A percentile compares a stretch with the other conserved stretches of the same genome.
Conservation (phyloP, 2,113 vertebrate genomes). For the Picathartes gymnocephalus region DNA sequence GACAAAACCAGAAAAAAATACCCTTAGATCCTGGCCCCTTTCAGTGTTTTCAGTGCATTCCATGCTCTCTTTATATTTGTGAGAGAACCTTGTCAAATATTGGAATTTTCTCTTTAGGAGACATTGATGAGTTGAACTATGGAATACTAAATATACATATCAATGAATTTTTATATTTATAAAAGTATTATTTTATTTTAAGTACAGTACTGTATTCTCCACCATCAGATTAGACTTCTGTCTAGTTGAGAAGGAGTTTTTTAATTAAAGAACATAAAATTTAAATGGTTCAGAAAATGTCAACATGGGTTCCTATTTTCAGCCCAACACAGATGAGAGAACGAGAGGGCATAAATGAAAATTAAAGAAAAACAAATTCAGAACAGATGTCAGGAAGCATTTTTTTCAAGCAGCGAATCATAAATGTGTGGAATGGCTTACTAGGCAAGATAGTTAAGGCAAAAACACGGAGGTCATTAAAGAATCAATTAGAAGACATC, state of each 20-base stretch:
- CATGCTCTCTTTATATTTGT: neutral
- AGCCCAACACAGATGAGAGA: conserved; percentile 78
- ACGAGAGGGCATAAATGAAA: conserved; percentile 78
- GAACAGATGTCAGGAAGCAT: conserved; percentile 78
- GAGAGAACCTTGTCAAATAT: neutral
- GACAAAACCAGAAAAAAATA: neutral
- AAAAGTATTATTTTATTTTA: neutral
- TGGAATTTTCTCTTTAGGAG: neutral
- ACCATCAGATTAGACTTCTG: conserved; percentile 58
- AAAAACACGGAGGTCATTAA: conserved; percentile 64
- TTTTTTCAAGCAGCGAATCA: conserved; percentile 65
- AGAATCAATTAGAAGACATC: conserved; percentile 64
- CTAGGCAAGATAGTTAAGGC: conserved; percentile 66
- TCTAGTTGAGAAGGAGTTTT: conserved; percentile 63
- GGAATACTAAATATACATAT: neutral
- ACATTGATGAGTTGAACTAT: neutral
- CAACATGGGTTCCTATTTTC: conserved; percentile 79
- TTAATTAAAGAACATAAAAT: conserved; percentile 79
- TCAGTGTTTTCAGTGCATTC: neutral
- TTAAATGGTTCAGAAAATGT: conserved; percentile 76
- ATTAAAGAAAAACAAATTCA: conserved; percentile 79
- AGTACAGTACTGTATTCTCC: neutral
- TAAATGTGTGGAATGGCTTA: conserved; percentile 72
- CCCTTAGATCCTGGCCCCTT: neutral
- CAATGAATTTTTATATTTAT: neutral